phyloP scores from a whole-genome alignment of 2,888 invertebrate genomes.

The Phaonia tiefii region DNA sequence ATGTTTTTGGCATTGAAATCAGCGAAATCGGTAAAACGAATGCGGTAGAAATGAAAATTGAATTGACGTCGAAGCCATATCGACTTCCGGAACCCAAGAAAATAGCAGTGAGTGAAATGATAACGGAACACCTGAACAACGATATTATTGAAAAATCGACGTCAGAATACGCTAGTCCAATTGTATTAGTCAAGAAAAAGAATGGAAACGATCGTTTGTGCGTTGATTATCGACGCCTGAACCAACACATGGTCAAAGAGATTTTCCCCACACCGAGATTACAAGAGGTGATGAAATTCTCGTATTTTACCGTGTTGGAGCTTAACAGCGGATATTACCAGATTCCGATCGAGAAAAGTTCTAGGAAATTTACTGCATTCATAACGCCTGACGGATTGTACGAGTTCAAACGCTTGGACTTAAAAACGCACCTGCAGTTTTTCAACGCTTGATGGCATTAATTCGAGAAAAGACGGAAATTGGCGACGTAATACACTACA shows the following conservation, averaged over 20 bases:
- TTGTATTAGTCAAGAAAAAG: too few relatives aligned
- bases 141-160: slow-evolving; percentile 11
- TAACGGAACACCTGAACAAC: not conserved
- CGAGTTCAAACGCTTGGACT: slow-evolving; percentile 48
- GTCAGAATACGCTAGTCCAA: not conserved
- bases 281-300: slow-evolving; percentile 49
- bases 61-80: too few relatives aligned
- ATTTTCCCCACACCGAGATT: too few relatives aligned
- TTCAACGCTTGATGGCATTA: slow-evolving; percentile 52
- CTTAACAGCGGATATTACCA: slow-evolving; percentile 57
- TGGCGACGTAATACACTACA: slow-evolving; percentile 59
- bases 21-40: too few relatives aligned
- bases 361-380: slow-evolving; percentile 15
- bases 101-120: not conserved
- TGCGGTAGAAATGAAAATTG: too few relatives aligned
- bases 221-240: too few relatives aligned
- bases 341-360: slow-evolving; percentile 28
- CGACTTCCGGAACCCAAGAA: too few relatives aligned
- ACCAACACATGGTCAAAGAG: too few relatives aligned
- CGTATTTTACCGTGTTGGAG: slow-evolving; percentile 55
- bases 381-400: slow-evolving; percentile 45
- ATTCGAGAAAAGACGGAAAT: slow-evolving; percentile 25
- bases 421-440: slow-evolving; percentile 31
- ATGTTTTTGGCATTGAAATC: slow-evolving; percentile 45
- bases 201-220: too few relatives aligned